Evolutionary conservation across 2,113 vertebrate genomes (phyloP).

Genomic region (Gymnorhina tibicen): DNA sequence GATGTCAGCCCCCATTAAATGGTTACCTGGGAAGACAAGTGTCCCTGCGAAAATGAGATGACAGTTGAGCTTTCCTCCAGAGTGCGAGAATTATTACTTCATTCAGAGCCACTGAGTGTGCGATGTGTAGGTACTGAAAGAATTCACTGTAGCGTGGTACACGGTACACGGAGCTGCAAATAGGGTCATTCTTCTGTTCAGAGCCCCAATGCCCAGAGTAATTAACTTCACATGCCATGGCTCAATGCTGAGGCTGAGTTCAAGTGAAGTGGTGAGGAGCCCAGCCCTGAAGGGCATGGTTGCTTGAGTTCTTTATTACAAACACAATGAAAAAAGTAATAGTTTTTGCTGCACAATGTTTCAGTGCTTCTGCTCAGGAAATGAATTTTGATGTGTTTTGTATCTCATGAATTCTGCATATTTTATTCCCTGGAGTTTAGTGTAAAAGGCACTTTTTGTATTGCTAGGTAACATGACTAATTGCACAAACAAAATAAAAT

Average conservation of each 20-base stretch:
- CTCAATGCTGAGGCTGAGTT: conserved; percentile 39
- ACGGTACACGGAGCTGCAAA: conserved; percentile 48
- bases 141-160: conserved; percentile 54
- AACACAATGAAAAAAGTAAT: conserved; percentile 57
- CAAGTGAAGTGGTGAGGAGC: conserved; percentile 58
- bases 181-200: conserved; percentile 65
- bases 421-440: conserved; percentile 62
- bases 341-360: conserved; percentile 28
- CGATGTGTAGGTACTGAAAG: conserved; percentile 27
- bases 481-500: conserved; percentile 54
- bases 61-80: conserved; percentile 25
- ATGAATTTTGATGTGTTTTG: conserved; percentile 67
- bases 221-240: conserved; percentile 68
- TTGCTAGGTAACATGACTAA: conserved; percentile 36
- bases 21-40: conserved; percentile 41
- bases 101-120: conserved; percentile 27
- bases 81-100: conserved; percentile 42
- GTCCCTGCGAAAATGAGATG: conserved; percentile 40
- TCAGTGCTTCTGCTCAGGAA: conserved; percentile 52
- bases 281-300: conserved; percentile 53
- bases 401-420: conserved; percentile 65
- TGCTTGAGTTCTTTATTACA: conserved; percentile 62
- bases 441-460: conserved; percentile 60
- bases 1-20: conserved; percentile 54
- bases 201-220: conserved; percentile 62